Evolutionary conservation across 2,888 invertebrate genomes (phyloP).

Genomic region (Tinea pellionella): DNA sequence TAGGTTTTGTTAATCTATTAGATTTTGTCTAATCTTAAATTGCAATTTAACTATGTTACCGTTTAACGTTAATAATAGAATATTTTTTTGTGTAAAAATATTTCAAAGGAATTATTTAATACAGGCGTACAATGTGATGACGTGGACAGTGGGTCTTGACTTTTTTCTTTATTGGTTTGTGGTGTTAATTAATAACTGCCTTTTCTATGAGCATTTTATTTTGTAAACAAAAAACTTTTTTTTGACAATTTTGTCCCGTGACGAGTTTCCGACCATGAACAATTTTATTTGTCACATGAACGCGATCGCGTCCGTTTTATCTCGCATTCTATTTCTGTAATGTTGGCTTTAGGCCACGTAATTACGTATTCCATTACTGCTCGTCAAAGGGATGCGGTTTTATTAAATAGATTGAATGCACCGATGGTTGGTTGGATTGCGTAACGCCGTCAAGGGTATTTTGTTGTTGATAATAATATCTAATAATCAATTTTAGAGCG

Average conservation of each 20-base stretch:
- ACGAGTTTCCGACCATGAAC: neutral
- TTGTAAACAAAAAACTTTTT: neutral
- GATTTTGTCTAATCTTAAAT: too few species aligned
- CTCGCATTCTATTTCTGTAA: neutral
- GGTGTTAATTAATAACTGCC: neutral
- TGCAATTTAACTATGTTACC: too few species aligned
- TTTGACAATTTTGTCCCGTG: neutral
- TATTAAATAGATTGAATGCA: neutral
- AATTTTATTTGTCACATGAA: neutral
- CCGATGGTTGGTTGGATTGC: neutral
- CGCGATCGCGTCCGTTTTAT: neutral
- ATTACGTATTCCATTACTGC: neutral
- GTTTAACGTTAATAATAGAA: too few species aligned
- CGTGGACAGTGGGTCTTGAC: too few species aligned
- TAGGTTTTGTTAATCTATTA: too few species aligned
- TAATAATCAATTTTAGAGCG: too few species aligned
- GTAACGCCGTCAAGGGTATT: neutral
- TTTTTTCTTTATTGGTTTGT: too few species aligned
- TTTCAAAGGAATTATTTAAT: too few species aligned
- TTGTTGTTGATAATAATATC: neutral
- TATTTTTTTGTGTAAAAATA: too few species aligned
- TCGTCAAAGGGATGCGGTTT: neutral
- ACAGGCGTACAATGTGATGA: too few species aligned
- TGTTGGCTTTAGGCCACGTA: neutral
- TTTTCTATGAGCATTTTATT: neutral